Conservation (phyloP, 2,113 vertebrate species). For the Panthera uncia region DNA sequence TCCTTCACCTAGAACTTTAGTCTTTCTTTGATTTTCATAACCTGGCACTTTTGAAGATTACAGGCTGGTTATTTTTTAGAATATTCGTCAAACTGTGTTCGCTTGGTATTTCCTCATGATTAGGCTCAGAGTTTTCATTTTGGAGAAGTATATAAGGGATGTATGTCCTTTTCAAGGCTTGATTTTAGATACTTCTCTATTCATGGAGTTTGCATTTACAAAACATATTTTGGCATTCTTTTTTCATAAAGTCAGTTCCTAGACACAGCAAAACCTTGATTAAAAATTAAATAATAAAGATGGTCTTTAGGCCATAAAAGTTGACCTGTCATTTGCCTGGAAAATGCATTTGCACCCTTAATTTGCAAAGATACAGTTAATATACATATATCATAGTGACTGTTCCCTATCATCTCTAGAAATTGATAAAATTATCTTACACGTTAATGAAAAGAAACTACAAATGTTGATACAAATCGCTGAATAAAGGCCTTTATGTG, state of each 20-base stretch:
- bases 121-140: neutral
- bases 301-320: constrained; percentile 31
- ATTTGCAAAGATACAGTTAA: constrained; percentile 9
- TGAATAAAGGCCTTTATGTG: constrained; percentile 52
- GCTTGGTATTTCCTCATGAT: neutral
- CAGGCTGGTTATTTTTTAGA: neutral
- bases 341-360: neutral
- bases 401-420: constrained; percentile 48
- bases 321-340: neutral
- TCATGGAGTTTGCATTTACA: neutral
- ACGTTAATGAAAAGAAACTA: constrained; percentile 58
- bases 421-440: constrained; percentile 47
- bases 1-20: neutral
- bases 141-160: neutral
- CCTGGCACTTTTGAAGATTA: neutral
- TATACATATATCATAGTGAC: neutral
- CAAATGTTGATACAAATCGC: constrained; percentile 43
- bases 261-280: neutral
- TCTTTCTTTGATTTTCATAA: neutral
- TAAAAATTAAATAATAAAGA: constrained; percentile 6
- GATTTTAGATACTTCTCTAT: neutral
- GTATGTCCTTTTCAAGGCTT: neutral
- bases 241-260: neutral
- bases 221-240: neutral
- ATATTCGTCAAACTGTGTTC: neutral